These are phyloP conservation scores for Melanostoma scalare DNA, from an alignment of 2,888 invertebrate genomes.

Conservation along the genomic window DNA sequence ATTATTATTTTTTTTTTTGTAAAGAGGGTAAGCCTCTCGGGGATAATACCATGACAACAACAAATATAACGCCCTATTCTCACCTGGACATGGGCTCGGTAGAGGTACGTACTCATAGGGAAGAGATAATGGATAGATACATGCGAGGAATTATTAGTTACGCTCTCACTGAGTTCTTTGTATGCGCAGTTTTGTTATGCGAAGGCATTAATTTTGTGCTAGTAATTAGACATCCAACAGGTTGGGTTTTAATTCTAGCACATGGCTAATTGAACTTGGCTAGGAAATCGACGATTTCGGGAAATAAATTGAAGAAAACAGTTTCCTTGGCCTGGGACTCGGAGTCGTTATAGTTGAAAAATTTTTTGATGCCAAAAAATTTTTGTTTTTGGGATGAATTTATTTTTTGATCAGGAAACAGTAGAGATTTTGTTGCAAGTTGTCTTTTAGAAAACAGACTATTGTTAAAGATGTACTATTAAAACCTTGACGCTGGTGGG, in stretches of 20 bases:
- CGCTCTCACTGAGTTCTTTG: slow-evolving; percentile 57
- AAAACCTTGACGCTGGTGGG: too few relatives aligned
- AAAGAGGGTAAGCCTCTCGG: slow-evolving; percentile 31
- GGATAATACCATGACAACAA: slow-evolving; percentile 57
- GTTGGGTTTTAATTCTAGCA: slow-evolving; percentile 13
- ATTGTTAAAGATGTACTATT: too few relatives aligned
- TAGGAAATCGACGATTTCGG: too few relatives aligned
- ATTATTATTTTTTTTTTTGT: background rate
- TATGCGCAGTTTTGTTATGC: slow-evolving; percentile 35
- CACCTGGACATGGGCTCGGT: slow-evolving; percentile 18
- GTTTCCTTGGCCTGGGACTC: too few relatives aligned
- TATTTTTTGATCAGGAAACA: too few relatives aligned
- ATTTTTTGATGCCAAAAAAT: too few relatives aligned
- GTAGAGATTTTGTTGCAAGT: too few relatives aligned
- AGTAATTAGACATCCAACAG: slow-evolving; percentile 56
- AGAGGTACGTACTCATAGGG: slow-evolving; percentile 4
- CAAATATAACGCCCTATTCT: slow-evolving; percentile 60
- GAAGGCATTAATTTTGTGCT: slow-evolving; percentile 62
- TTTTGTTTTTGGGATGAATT: too few relatives aligned
- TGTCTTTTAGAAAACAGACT: too few relatives aligned
- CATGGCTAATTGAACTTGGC: too few relatives aligned
- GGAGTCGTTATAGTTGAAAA: too few relatives aligned
- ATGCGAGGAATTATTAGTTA: slow-evolving; percentile 72
- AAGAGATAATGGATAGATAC: slow-evolving; percentile 62
- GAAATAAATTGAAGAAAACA: too few relatives aligned